These are phyloP conservation scores for Porites australiensis DNA, from an alignment of 64 coral and sea anemone genomes.

Conservation along the genomic window DNA sequence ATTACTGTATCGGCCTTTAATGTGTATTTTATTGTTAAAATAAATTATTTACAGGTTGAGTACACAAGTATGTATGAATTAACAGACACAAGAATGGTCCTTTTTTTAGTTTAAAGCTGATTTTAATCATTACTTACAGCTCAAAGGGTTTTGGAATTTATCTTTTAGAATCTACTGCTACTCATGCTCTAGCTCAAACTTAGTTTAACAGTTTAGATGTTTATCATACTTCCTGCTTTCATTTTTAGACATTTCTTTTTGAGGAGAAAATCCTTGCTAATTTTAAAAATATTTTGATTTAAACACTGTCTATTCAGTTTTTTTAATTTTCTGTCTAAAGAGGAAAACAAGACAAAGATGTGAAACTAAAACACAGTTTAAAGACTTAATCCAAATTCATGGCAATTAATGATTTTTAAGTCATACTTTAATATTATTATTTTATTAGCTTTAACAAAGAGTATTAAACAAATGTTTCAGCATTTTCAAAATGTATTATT, in stretches of 20 bases:
- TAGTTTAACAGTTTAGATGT: too few species aligned
- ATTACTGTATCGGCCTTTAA: not conserved
- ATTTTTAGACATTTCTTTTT: too few species aligned
- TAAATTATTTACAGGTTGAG: slow-evolving; percentile 57
- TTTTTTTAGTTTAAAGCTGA: not conserved
- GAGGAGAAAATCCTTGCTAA: too few species aligned
- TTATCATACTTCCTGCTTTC: too few species aligned
- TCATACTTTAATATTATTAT: not conserved
- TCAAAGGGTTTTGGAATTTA: too few species aligned
- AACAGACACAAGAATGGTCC: not conserved
- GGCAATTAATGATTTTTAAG: slow-evolving; percentile 13
- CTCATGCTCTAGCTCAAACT: too few species aligned
- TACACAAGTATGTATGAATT: not conserved
- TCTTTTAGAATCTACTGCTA: too few species aligned
- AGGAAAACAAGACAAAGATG: not conserved
- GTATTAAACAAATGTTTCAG: not conserved
- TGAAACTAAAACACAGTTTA: not conserved
- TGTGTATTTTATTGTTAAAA: slow-evolving; percentile 43
- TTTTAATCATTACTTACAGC: not conserved
- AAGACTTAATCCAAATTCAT: slow-evolving; percentile 17
- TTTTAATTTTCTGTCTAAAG: too few species aligned
- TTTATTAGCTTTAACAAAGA: not conserved
- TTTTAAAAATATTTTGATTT: too few species aligned
- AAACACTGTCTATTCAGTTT: too few species aligned
- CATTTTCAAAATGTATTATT: not conserved